Base-by-base conservation (phyloP, 37 sponge, comb jelly and placozoan genomes). In the Beroe forskalii region DNA sequence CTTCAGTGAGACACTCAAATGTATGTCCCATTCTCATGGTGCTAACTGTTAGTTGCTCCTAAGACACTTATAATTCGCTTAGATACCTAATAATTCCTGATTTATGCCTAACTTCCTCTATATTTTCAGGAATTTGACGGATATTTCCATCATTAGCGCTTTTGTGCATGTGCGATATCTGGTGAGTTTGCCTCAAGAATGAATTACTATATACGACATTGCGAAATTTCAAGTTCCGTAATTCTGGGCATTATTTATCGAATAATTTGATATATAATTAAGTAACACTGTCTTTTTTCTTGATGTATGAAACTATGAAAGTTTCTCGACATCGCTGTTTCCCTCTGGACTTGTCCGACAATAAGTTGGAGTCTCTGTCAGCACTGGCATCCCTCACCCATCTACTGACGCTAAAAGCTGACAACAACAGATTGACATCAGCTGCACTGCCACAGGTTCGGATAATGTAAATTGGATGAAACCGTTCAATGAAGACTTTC, bases 321-420 rank as follows among this genome's bases (percentile, higher is more conserved):
- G 2, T n/a, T 4, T 63, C n/a, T n/a, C n/a, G n/a, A n/a, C n/a
- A n/a, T n/a, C n/a, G n/a, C n/a, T 55, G 9, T 63, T 28, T 28
- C n/a, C 25, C 66, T 30, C 63, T 94, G 95, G 98, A 97, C 90
- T 44, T 97, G 20, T 97, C 96, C 19, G 91, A 89, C 25, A 97
- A 97, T 63, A 32, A 60, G 28, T 90, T 97, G 60, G 91, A 38
- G 2, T 96, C 96, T 66, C 93, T 97, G 17, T 90, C 94, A 20
- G 30, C 92, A 33, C 90, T 97, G 1, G 72, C 91, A 40, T 72
- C 61, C 25, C 91, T 97, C 0, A 90, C 94, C 32, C 92, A 96
- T 60, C 91, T 97, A 0, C 93, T 97, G 75, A 91, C 91, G 0
- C 64, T 97, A 19, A 95, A 96, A 32, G 98, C 95, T 24, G 98